phyloP scores from a whole-genome alignment of 2,113 vertebrate species.

The Cottus gobio region DNA sequence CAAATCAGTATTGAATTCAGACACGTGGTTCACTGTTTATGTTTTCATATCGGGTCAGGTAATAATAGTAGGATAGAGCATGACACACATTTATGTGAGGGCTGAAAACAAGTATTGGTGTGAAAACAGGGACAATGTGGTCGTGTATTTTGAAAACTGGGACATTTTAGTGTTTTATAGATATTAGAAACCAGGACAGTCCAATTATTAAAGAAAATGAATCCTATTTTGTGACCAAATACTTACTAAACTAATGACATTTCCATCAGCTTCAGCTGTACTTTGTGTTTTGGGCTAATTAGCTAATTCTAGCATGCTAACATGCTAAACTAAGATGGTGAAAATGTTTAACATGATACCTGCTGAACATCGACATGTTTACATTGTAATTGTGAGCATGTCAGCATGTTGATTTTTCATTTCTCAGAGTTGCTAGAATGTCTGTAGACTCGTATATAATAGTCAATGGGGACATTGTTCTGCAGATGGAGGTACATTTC shows the following conservation, averaged over 20 bases:
- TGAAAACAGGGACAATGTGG: background rate
- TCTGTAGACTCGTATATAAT: background rate
- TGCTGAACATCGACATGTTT: background rate
- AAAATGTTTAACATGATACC: background rate
- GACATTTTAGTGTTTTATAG: background rate
- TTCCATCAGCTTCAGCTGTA: background rate
- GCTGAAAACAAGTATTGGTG: background rate
- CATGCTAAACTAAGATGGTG: background rate
- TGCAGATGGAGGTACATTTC: slow-evolving; percentile 4
- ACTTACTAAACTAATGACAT: background rate
- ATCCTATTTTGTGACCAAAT: background rate
- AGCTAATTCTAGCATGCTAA: background rate
- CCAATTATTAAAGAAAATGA: background rate
- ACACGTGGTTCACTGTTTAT: background rate
- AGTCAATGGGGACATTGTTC: background rate
- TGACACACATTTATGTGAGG: background rate
- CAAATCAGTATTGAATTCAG: too few species aligned
- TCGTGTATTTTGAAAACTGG: background rate
- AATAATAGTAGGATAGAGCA: background rate
- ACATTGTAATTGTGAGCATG: background rate
- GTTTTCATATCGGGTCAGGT: background rate
- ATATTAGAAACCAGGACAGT: background rate
- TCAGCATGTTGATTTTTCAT: background rate
- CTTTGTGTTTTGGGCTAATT: background rate
- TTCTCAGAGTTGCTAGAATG: background rate